These are phyloP conservation scores for Prostheceraeus crozeri DNA, from an alignment of 2,888 invertebrate species.

Conservation along the genomic window DNA sequence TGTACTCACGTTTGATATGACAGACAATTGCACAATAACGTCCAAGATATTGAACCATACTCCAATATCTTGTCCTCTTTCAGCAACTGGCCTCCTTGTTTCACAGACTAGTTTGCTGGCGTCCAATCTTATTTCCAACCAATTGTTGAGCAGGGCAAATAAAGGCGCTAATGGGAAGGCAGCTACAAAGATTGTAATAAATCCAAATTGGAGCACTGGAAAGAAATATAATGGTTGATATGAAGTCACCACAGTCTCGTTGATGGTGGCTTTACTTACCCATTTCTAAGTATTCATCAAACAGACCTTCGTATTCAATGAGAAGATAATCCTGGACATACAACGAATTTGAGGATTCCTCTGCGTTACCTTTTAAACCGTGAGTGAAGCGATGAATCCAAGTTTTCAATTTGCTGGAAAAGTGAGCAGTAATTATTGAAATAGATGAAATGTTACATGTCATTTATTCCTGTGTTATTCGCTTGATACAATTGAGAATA, in stretches of 20 bases:
- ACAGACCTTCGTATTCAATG: conserved; percentile 61
- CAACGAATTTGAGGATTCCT: neutral
- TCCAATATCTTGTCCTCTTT: conserved; percentile 61
- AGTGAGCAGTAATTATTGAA: too few species aligned
- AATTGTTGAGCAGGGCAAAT: conserved; percentile 62
- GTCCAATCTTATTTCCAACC: conserved; percentile 62
- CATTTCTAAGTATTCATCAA: conserved; percentile 63
- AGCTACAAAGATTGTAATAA: conserved; percentile 62
- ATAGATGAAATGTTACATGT: too few species aligned
- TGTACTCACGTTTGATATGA: conserved; percentile 61
- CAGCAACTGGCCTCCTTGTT: conserved; percentile 59
- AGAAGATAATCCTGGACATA: conserved; percentile 59
- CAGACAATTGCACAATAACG: conserved; percentile 60
- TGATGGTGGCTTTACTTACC: conserved; percentile 51
- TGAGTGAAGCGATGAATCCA: conserved; percentile 35
- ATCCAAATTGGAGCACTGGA: conserved; percentile 50
- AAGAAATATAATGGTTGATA: too few species aligned
- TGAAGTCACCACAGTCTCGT: too few species aligned
- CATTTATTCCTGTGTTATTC: too few species aligned
- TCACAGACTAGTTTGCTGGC: conserved; percentile 59
- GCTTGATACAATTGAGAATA: too few species aligned
- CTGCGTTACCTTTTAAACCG: conserved; percentile 4
- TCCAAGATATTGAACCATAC: conserved; percentile 62
- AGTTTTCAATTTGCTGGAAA: conserved; percentile 31
- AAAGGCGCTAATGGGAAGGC: conserved; percentile 62